Conservation (phyloP, 2,113 vertebrate species). For the Nipponia nippon region DNA sequence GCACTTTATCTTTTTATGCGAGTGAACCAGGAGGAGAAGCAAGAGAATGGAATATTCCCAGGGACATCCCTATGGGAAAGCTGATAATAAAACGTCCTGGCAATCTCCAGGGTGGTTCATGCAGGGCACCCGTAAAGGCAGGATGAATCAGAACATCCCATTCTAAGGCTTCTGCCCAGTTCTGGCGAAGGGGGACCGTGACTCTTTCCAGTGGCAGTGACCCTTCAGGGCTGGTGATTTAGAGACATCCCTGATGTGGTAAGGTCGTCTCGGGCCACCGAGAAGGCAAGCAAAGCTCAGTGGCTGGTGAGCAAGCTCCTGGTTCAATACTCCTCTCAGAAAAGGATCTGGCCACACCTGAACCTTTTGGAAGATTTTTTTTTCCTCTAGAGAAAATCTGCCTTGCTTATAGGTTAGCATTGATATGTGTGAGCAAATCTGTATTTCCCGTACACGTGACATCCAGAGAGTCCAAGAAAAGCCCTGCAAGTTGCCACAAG, state of each 20-base stretch:
- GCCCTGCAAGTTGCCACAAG: neutral
- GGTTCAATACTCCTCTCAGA: conserved; percentile 8
- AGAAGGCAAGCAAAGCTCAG: conserved; percentile 34
- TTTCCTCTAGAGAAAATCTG: neutral
- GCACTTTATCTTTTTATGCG: conserved; percentile 27
- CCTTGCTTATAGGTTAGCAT: neutral
- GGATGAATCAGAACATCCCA: conserved; percentile 31
- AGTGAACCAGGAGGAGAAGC: neutral
- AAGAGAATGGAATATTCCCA: conserved; percentile 35
- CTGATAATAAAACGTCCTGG: neutral
- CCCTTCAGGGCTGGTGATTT: conserved; percentile 30
- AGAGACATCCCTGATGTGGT: neutral
- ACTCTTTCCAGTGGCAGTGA: neutral
- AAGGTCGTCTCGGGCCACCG: neutral
- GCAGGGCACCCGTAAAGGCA: neutral
- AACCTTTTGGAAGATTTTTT: neutral
- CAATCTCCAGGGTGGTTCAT: neutral
- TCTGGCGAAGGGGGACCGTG: neutral
- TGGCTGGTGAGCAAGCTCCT: conserved; percentile 28
- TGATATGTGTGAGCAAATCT: neutral
- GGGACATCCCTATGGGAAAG: neutral
- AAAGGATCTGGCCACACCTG: conserved; percentile 25
- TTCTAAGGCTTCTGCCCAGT: conserved; percentile 42
- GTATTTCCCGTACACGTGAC: neutral
- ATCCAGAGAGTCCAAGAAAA: conserved; percentile 1